phyloP scores from a whole-genome alignment of 2,888 invertebrate species.

The Drosophila borealis region DNA sequence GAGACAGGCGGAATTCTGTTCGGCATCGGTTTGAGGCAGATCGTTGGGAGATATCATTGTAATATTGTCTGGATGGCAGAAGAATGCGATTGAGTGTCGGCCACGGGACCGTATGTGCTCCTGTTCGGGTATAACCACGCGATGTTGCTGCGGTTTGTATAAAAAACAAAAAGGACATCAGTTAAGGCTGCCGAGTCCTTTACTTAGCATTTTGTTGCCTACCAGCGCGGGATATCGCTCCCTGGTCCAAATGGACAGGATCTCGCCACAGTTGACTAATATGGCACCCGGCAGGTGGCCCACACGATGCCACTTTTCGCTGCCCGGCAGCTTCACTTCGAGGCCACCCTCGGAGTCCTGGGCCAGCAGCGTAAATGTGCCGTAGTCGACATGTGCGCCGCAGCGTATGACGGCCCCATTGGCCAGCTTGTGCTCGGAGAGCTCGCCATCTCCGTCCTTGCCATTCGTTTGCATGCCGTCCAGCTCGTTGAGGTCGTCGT shows the following conservation, averaged over 20 bases:
- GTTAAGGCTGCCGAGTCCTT: not conserved
- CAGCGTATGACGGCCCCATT: slow-evolving; percentile 86
- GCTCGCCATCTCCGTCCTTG: slow-evolving; percentile 41
- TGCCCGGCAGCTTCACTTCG: slow-evolving; percentile 87
- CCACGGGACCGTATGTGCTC: slow-evolving; percentile 87
- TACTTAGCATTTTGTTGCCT: slow-evolving; percentile 12
- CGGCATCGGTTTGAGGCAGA: slow-evolving; percentile 80
- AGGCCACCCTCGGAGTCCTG: slow-evolving; percentile 92
- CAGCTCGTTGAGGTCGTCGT: slow-evolving; percentile 74
- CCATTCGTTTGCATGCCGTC: slow-evolving; percentile 48
- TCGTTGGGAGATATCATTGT: slow-evolving; percentile 85
- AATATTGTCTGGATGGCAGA: slow-evolving; percentile 89
- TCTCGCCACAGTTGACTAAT: slow-evolving; percentile 90
- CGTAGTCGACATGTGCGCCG: slow-evolving; percentile 91
- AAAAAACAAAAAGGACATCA: not conserved
- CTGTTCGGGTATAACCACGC: slow-evolving; percentile 90
- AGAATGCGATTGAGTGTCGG: slow-evolving; percentile 91
- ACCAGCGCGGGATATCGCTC: slow-evolving; percentile 90
- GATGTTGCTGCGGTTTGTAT: slow-evolving; percentile 86
- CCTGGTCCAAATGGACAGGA: slow-evolving; percentile 91
- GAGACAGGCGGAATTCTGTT: slow-evolving; percentile 77
- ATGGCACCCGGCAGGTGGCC: slow-evolving; percentile 91
- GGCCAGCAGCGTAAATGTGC: slow-evolving; percentile 90
- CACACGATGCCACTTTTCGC: slow-evolving; percentile 90
- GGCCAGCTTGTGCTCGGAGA: slow-evolving; percentile 84